Conservation (phyloP, 2,797 vertebrate genomes). For the Coendou prehensilis region DNA sequence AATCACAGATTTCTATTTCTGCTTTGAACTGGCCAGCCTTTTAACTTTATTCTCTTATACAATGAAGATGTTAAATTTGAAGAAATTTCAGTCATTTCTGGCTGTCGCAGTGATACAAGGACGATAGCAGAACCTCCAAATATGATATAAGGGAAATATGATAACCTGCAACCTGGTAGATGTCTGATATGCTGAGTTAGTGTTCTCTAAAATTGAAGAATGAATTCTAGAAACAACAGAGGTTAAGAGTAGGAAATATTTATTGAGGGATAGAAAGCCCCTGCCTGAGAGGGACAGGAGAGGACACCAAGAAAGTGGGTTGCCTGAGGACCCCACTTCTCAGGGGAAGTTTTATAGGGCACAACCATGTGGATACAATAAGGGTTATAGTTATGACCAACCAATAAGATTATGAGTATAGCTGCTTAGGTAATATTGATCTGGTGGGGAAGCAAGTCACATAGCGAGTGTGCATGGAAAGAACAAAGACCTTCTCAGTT, state of each 20-base stretch:
- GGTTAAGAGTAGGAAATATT: not conserved
- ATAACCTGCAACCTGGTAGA: too few species aligned
- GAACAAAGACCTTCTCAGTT: too few species aligned
- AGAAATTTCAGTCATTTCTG: not conserved
- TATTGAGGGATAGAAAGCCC: not conserved
- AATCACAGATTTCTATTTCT: not conserved
- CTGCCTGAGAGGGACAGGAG: not conserved
- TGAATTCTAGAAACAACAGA: not conserved
- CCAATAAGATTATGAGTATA: not conserved
- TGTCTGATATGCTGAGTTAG: too few species aligned
- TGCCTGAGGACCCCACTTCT: not conserved
- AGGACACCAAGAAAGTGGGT: not conserved
- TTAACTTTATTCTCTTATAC: not conserved
- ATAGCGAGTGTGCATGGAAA: too few species aligned
- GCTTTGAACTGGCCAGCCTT: not conserved
- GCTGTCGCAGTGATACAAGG: not conserved
- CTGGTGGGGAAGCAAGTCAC: too few species aligned
- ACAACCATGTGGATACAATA: not conserved
- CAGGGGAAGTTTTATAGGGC: not conserved
- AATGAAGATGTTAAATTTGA: not conserved
- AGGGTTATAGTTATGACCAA: not conserved
- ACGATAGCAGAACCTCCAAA: not conserved
- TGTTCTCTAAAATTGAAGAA: not conserved
- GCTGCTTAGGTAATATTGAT: not conserved
- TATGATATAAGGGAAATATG: too few species aligned